Percentiles rank a stretch among this genome's conserved stretches.
These are phyloP conservation scores for Prietella phreatophila DNA, from an alignment of 2,113 vertebrate genomes.

Conservation along the genomic window DNA sequence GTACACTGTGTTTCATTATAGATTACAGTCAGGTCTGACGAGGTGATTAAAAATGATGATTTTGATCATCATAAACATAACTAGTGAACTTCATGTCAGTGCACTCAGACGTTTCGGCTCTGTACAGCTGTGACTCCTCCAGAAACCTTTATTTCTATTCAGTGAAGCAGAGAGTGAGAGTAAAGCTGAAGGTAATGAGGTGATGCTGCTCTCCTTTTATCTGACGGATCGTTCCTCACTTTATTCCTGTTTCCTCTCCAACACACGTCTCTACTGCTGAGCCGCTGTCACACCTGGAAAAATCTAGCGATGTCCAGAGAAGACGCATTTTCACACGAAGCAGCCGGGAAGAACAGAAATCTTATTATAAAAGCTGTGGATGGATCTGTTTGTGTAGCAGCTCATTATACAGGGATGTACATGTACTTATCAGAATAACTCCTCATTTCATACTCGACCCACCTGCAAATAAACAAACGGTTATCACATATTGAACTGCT, in stretches of 20 bases:
- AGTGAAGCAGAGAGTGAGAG: conserved; percentile 66
- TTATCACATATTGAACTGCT: conserved; percentile 73
- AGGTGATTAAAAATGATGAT: conserved; percentile 1
- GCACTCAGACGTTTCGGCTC: neutral
- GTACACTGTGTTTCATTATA: conserved; percentile 51
- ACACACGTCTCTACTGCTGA: conserved; percentile 41
- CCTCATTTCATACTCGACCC: conserved; percentile 53
- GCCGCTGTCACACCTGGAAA: conserved; percentile 38
- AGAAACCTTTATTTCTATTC: conserved; percentile 54
- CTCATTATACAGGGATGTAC: neutral
- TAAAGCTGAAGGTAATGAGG: conserved; percentile 53
- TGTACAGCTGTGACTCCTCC: conserved; percentile 33
- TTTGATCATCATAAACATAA: neutral
- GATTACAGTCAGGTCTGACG: conserved; percentile 41
- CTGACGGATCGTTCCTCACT: neutral
- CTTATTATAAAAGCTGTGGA: conserved; percentile 4
- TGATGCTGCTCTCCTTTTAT: conserved; percentile 21
- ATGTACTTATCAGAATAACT: conserved; percentile 52
- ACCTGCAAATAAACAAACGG: conserved; percentile 69
- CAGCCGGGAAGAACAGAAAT: neutral
- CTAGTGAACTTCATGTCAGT: neutral
- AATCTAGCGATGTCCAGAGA: neutral
- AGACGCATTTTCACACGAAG: conserved; percentile 3
- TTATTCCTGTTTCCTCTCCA: conserved; percentile 39
- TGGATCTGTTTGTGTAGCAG: neutral